A percentile compares a stretch with the other conserved stretches of the same genome.
phyloP scores from a whole-genome alignment of 2,888 invertebrate genomes.

The Unio delphinus region DNA sequence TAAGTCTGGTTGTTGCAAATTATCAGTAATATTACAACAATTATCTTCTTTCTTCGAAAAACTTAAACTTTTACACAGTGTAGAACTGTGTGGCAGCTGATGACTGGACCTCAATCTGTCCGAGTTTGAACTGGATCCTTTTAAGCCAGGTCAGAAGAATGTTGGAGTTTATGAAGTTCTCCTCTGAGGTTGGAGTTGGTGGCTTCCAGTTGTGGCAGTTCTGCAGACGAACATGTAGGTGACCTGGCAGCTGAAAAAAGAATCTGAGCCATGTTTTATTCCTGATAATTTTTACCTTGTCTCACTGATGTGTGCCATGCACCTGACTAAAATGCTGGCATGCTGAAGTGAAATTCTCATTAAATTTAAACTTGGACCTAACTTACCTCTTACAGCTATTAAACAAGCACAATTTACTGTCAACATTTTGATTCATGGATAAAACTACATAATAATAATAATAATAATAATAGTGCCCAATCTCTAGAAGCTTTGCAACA shows the following conservation, averaged over 20 bases:
- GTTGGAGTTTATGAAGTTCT: slow-evolving; percentile 69
- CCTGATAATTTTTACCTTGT: no score
- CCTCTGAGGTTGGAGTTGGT: slow-evolving; percentile 69
- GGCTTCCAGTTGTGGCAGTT: slow-evolving; percentile 89
- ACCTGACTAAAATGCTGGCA: no score
- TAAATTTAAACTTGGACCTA: no score
- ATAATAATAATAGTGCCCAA: no score
- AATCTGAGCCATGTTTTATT: no score
- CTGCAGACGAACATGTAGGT: slow-evolving; percentile 88
- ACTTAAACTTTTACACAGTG: slow-evolving; percentile 44
- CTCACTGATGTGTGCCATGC: no score
- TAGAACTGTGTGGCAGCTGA: slow-evolving; percentile 92
- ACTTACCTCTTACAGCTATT: no score
- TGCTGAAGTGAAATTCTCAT: no score
- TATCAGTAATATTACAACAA: neutral
- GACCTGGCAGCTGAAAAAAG: slow-evolving; percentile 83
- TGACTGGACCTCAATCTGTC: slow-evolving; percentile 94
- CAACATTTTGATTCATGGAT: no score
- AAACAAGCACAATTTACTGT: no score
- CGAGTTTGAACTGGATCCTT: slow-evolving; percentile 96
- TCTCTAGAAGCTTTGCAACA: no score
- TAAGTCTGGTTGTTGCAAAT: slow-evolving; percentile 82
- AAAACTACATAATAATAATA: no score
- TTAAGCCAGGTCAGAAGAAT: slow-evolving; percentile 84
- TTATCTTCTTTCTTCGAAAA: neutral